Evolutionary conservation across 2,113 vertebrate genomes (phyloP), one percentile per base, ranked within the genome.

Genomic region (Eonycteris spelaea): DNA sequence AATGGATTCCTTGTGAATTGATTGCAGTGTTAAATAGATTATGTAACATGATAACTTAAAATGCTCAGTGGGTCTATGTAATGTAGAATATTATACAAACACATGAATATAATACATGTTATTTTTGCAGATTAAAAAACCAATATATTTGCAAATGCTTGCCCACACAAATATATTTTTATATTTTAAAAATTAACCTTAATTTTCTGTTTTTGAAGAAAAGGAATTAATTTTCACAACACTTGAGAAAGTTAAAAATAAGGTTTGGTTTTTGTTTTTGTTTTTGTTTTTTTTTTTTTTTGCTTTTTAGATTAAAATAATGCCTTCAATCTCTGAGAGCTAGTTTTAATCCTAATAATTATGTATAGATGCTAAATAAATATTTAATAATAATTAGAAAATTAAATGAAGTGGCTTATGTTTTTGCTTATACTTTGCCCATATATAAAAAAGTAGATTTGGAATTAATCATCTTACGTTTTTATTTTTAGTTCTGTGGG

Each of bases 1-100:
- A 98, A 98, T 96, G 35, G 48, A 73, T 98, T 95, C 88, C 94
- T 97, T 98, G 80, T 95, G 90, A 97, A 96, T 90, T 96, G 40
- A 78, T 93, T 97, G 83, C 84, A 91, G 33, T 94, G 28, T 88
- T 97, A 84, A 67, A 61, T 53, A 91, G 82, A 51, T 97, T 73
- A 87, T 38, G 91, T 87, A 86, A 97, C 45, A 95, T 83, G 86
- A 95, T 94, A 96, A 89, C 85, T 71, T 71, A 95, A 88, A 8
- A 26, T 63, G 4, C 93, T 45, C 65, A 6, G 14, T 85, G 33
- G 30, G 48, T 26, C n/a, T 85, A 4, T 78, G 55, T 68, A 71
- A 73, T 30, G 45, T 6, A 45, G 45, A 88, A 28, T 65, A n/a
- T 83, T 83, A 14, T n/a, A 12, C 22, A 73, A 30, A 38, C 33